Conservation (phyloP, 2,797 vertebrate species). For the Dromococcyx pavoninus region DNA sequence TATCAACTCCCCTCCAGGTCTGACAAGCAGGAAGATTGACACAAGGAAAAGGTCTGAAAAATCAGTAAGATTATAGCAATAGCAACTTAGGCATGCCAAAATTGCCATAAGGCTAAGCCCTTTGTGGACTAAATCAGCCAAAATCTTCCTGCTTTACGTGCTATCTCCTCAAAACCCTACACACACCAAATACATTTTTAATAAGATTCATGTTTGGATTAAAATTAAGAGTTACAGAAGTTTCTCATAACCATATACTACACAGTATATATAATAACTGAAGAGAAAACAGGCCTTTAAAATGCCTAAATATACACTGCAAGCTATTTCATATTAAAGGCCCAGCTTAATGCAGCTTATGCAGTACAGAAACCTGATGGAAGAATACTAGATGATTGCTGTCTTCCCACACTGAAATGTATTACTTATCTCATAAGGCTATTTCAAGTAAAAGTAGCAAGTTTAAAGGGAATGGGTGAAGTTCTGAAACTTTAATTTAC, state of each 20-base stretch:
- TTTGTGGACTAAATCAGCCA: not conserved
- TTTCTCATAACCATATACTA: not conserved
- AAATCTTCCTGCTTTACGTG: not conserved
- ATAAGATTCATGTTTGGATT: not conserved
- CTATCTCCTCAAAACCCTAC: not conserved
- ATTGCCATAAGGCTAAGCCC: not conserved
- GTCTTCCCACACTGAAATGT: not conserved
- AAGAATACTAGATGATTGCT: not conserved
- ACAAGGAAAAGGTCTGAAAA: not conserved
- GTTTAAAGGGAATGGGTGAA: conserved; percentile 10
- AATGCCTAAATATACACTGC: not conserved
- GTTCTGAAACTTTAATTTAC: conserved; percentile 35
- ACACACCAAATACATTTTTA: not conserved
- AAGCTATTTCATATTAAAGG: not conserved
- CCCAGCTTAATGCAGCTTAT: not conserved
- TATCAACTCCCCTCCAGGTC: not conserved
- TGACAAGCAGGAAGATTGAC: not conserved
- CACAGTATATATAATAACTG: not conserved
- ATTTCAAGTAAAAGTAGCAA: conserved; percentile 14
- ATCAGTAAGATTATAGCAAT: not conserved
- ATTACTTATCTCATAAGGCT: not conserved
- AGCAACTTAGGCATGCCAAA: not conserved
- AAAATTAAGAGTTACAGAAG: not conserved
- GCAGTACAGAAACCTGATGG: not conserved
- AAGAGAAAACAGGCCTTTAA: not conserved